A percentile compares a stretch with the other conserved stretches of the same genome.
Evolutionary conservation across 2,797 vertebrate species (phyloP).

Genomic region (Presbytis comata): DNA sequence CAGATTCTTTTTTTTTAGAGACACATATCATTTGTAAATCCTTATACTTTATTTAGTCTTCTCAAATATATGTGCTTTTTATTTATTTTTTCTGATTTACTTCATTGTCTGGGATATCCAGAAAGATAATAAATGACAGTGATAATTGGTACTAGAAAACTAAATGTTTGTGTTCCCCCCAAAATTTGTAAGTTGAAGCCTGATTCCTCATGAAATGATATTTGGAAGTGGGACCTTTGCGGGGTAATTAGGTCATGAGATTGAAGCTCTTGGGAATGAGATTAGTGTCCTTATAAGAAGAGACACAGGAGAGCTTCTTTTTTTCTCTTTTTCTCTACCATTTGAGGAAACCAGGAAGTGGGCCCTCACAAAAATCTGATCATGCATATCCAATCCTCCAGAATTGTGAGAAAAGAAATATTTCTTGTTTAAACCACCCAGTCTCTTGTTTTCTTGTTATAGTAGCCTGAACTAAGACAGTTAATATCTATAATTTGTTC

Average conservation of each 20-base stretch:
- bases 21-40: background rate
- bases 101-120: background rate
- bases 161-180: background rate
- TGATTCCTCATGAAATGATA: background rate
- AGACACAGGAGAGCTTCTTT: background rate
- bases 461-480: background rate
- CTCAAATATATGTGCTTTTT: background rate
- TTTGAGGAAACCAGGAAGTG: background rate
- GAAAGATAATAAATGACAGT: background rate
- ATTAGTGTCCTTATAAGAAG: background rate
- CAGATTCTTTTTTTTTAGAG: background rate
- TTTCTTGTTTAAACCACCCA: background rate
- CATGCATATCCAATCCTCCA: background rate
- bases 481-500: background rate
- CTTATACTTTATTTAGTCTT: background rate
- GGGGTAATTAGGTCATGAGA: background rate
- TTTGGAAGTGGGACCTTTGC: background rate
- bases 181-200: background rate
- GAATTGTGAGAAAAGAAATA: background rate
- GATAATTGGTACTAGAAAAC: background rate
- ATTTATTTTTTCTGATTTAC: background rate
- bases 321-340: background rate
- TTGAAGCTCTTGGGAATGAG: background rate
- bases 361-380: background rate
- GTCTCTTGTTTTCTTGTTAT: background rate